Base-by-base conservation (phyloP, 2,797 vertebrate genomes). In the Ispidina picta region DNA sequence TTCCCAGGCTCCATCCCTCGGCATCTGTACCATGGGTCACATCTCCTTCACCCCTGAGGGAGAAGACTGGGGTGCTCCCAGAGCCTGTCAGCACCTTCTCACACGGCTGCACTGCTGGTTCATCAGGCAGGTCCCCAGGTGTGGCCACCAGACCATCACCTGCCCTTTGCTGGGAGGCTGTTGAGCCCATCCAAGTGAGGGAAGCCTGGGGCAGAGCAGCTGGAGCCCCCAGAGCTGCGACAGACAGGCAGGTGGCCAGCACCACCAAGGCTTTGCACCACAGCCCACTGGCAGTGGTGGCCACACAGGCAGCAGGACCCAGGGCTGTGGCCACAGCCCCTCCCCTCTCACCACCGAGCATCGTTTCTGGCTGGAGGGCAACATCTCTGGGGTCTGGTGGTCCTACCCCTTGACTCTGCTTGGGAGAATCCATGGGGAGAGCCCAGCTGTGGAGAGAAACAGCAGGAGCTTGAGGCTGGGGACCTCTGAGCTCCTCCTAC, bases 11-110 rank as follows among this genome's bases (percentile, higher is more conserved):
- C 86, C 3, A 0, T 49, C 19, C 49, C 4, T 3, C 29, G 1
- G 13, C 8, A 5, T 12, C 46, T 1, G 11, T 2, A 2, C 28
- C 43, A 2, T 0, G 1, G 7, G 1, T 9, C 33, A 10, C 15
- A 1, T 7, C 60, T 63, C n/a, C 70, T 29, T 7, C 8, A 1
- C 3, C 2, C 2, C 5, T 49, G 0, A 1, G 22, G 6, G 17
- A 31, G 35, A 8, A 28, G 4, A 39, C 62, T 0, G 11, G 19
- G 22, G 29, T 2, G 9, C 22, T 35, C 6, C 2, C 49, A 15
- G 73, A 28, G 20, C 21, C 44, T n/a, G 12, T 6, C 35, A 2
- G 9, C 7, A 1, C 5, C 6, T 8, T 41, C 15, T 5, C 64
- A 5, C 1, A 5, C 5, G 10, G 51, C 15, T 15, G 29, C 26